Base-by-base conservation (phyloP, 2,797 vertebrate species). In the Danio aesculapii region DNA sequence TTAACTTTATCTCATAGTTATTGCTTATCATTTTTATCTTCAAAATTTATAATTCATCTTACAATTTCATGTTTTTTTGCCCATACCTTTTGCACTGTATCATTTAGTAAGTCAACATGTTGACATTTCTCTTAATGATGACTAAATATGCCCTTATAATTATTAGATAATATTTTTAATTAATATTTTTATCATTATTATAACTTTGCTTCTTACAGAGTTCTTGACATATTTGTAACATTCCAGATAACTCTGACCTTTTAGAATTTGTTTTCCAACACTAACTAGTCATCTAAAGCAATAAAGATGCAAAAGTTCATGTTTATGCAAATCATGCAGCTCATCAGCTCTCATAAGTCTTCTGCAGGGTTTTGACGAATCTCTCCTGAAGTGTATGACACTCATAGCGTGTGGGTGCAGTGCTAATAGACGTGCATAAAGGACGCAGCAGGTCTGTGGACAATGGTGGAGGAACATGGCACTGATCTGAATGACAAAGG, bases 401-500 rank as follows among this genome's bases (percentile, higher is more conserved):
- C 74, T 75, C 19, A 64, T 21, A 62, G 75, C 44, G 70, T 76
- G 83, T 87, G 63, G 81, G 76, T 82, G 79, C 75, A 67, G 75
- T 83, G 87, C 87, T 86, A 82, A 87, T 82, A 86, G 81, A 86
- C 67, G 81, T 39, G 57, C 69, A 86, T 77, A 82, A 89, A 82
- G 89, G 83, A 92, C 87, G 93, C 92, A 90, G 82, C 46, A 79
- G 64, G 71, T 72, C 74, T 66, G 44, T 66, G 85, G 84, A 87
- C 86, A 83, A 84, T 86, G 82, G 85, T 87, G 70, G 85, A 91
- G 84, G 83, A 89, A 85, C 87, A 83, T 61, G 83, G 85, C 73
- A 83, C 90, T 90, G 43, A 95, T 95, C 90, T 94, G 73, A 95
- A 95, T 95, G 88, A 94, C 90, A 95, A 95, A 93, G 88, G 87